phyloP scores from a whole-genome alignment of 2,797 vertebrate species.

The Sebastes trivittatus region DNA sequence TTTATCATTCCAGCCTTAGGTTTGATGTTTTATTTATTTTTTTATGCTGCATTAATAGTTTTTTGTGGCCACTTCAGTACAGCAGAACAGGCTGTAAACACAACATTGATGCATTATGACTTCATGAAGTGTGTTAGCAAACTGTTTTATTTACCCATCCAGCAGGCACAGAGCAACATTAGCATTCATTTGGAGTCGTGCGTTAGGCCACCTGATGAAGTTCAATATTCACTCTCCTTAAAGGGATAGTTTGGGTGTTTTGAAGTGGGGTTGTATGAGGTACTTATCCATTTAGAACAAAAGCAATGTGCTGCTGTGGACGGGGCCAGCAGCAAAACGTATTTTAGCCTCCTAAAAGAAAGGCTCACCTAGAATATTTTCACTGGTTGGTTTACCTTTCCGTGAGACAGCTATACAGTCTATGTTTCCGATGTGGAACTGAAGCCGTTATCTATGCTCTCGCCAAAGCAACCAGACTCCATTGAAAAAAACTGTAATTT shows the following conservation, averaged over 20 bases:
- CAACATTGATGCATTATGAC: not conserved
- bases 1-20: not conserved
- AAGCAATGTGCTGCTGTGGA: not conserved
- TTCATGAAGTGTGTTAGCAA: not conserved
- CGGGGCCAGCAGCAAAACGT: too few relatives aligned
- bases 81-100: not conserved
- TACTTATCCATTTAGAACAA: not conserved
- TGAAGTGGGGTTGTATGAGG: not conserved
- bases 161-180: not conserved
- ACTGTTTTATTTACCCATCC: not conserved
- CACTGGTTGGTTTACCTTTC: not conserved
- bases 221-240: not conserved
- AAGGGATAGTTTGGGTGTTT: not conserved
- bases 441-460: not conserved
- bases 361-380: not conserved
- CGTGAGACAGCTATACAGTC: not conserved
- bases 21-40: not conserved
- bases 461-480: too few relatives aligned
- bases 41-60: not conserved
- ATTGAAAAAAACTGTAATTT: not conserved
- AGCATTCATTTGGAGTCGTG: not conserved
- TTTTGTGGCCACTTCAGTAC: not conserved
- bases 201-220: not conserved
- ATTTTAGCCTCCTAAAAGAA: too few relatives aligned
- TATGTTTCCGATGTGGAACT: not conserved